A percentile compares a stretch with the other conserved stretches of the same genome.
phyloP scores from a whole-genome alignment of 2,797 vertebrate genomes.

The Falco concolor region DNA sequence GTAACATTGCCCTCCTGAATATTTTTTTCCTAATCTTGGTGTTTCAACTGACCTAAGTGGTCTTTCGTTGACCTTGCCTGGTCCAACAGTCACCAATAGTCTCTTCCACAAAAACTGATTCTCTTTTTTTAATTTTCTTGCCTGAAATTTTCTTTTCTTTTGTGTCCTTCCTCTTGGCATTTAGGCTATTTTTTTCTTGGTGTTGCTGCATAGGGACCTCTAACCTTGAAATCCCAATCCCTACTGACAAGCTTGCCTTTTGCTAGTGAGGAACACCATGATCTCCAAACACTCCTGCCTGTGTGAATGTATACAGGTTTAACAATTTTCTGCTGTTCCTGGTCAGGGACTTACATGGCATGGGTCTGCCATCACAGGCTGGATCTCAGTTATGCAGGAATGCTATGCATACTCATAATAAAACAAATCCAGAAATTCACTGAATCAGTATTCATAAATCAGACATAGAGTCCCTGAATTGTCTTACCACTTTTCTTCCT shows the following conservation, averaged over 20 bases:
- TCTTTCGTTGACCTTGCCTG: neutral
- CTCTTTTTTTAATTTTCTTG: neutral
- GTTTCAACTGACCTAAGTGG: neutral
- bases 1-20: neutral
- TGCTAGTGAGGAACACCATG: rapidly evolving
- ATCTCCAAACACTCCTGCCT: neutral
- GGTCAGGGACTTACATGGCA: too few relatives aligned
- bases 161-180: neutral
- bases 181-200: neutral
- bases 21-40: neutral
- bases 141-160: neutral
- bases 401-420: rapidly evolving
- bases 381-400: neutral
- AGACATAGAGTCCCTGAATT: neutral
- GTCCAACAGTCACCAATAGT: neutral
- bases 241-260: neutral
- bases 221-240: neutral
- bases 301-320: neutral
- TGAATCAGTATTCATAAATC: neutral
- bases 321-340: neutral
- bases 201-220: neutral
- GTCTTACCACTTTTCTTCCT: neutral
- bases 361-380: rapidly evolving
- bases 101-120: neutral
- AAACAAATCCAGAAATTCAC: neutral